Conservation (phyloP, 2,888 invertebrate genomes). For the Ophion slaviceki region DNA sequence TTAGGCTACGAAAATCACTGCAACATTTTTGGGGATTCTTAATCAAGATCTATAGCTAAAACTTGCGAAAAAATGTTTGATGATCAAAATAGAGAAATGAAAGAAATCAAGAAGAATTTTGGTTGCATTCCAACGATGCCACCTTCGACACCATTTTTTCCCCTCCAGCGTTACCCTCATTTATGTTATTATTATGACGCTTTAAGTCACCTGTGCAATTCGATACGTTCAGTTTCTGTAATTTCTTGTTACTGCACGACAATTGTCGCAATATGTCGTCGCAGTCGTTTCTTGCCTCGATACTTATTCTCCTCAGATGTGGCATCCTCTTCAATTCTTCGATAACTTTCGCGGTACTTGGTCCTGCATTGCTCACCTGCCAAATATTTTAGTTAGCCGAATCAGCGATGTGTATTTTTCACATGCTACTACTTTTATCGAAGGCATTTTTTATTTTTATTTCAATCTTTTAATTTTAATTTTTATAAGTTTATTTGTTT, state of each 20-base stretch:
- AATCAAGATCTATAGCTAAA: neutral
- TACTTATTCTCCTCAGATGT: constrained; percentile 71
- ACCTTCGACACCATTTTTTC: neutral
- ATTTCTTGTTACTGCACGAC: constrained; percentile 74
- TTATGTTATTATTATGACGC: neutral
- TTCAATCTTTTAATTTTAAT: too few relatives aligned
- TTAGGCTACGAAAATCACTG: too few relatives aligned
- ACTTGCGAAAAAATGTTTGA: neutral
- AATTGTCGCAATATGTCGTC: constrained; percentile 77
- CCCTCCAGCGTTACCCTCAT: neutral
- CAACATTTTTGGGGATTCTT: neutral
- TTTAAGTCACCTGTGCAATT: constrained; percentile 72
- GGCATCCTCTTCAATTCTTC: constrained; percentile 76
- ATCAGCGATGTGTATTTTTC: neutral
- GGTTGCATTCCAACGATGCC: neutral
- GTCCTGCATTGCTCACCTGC: constrained; percentile 70
- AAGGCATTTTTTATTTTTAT: neutral
- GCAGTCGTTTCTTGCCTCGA: constrained; percentile 72
- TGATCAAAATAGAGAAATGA: neutral
- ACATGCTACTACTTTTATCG: neutral
- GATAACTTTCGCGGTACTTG: constrained; percentile 71
- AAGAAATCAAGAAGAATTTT: neutral
- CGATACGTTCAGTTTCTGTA: constrained; percentile 72
- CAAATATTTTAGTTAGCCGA: neutral
- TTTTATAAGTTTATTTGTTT: too few relatives aligned